phyloP scores from a whole-genome alignment of 1,140 invertebrate genomes.

The Heliothis subflexa region DNA sequence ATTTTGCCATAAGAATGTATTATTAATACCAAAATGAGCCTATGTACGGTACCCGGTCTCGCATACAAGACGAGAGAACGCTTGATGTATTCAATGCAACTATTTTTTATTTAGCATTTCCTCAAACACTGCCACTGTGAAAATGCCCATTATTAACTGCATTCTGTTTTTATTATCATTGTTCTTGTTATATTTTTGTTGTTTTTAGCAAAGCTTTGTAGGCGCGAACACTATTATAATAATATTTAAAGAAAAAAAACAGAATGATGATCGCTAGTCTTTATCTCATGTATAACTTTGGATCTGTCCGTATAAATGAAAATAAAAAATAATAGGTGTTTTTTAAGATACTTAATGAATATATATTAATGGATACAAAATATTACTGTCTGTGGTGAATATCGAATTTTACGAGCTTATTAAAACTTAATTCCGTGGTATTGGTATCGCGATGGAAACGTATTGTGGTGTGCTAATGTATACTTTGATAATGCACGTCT shows the following conservation, averaged over 20 bases:
- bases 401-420: slow-evolving; percentile 85
- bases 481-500: slow-evolving; percentile 71
- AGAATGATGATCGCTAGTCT: slow-evolving; percentile 76
- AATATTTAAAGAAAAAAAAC: slow-evolving; percentile 53
- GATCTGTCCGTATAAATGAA: slow-evolving; percentile 74
- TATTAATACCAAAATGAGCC: slow-evolving; percentile 31
- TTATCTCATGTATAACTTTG: slow-evolving; percentile 71
- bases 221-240: slow-evolving; percentile 62
- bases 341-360: slow-evolving; percentile 69
- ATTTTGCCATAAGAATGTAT: slow-evolving; percentile 38
- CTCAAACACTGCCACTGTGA: slow-evolving; percentile 48
- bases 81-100: slow-evolving; percentile 28
- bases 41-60: slow-evolving; percentile 2
- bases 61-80: slow-evolving; percentile 5
- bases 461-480: slow-evolving; percentile 59
- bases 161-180: slow-evolving; percentile 69
- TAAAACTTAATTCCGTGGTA: slow-evolving; percentile 80
- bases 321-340: slow-evolving; percentile 67
- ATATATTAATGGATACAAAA: slow-evolving; percentile 66
- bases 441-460: slow-evolving; percentile 60
- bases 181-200: slow-evolving; percentile 73
- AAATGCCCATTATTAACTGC: slow-evolving; percentile 61
- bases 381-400: slow-evolving; percentile 80
- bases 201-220: slow-evolving; percentile 74
- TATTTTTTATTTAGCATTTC: slow-evolving; percentile 40